phyloP scores from a whole-genome alignment of 2,888 invertebrate genomes.

The Mellilla xanthometata region DNA sequence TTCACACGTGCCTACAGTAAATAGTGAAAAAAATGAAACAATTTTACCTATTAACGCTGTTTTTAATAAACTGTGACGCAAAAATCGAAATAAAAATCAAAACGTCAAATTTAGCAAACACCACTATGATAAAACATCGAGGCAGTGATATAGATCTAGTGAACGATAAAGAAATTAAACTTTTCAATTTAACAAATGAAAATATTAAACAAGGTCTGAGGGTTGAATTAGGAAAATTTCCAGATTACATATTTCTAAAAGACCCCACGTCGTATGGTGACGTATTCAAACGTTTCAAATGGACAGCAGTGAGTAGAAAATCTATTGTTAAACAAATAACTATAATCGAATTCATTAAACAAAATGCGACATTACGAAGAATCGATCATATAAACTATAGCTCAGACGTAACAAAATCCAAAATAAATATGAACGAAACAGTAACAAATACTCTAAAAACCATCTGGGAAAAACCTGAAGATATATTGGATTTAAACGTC shows the following conservation, averaged over 20 bases:
- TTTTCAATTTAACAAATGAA: constrained; percentile 55
- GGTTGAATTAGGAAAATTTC: constrained; percentile 52
- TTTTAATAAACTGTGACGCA: constrained; percentile 29
- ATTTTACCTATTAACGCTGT: neutral
- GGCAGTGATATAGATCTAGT: constrained; percentile 51
- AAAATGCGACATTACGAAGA: constrained; percentile 41
- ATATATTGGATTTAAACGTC: constrained; percentile 36
- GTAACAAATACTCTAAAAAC: constrained; percentile 49
- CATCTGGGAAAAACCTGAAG: constrained; percentile 47
- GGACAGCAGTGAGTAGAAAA: constrained; percentile 51
- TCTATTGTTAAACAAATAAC: too few species aligned
- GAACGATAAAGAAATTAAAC: constrained; percentile 46
- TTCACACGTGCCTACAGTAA: neutral
- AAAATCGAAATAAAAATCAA: constrained; percentile 48
- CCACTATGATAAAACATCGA: constrained; percentile 32
- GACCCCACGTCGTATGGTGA: constrained; percentile 59
- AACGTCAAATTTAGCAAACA: constrained; percentile 36
- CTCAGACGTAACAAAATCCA: constrained; percentile 33
- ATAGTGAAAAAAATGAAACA: constrained; percentile 10
- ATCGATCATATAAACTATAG: constrained; percentile 54
- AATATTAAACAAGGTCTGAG: constrained; percentile 54
- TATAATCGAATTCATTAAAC: constrained; percentile 47
- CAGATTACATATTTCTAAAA: constrained; percentile 53
- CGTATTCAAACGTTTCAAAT: constrained; percentile 50
- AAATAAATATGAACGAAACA: constrained; percentile 34